Conservation (phyloP, 2,888 invertebrate genomes). For the Sepiola atlantica region DNA sequence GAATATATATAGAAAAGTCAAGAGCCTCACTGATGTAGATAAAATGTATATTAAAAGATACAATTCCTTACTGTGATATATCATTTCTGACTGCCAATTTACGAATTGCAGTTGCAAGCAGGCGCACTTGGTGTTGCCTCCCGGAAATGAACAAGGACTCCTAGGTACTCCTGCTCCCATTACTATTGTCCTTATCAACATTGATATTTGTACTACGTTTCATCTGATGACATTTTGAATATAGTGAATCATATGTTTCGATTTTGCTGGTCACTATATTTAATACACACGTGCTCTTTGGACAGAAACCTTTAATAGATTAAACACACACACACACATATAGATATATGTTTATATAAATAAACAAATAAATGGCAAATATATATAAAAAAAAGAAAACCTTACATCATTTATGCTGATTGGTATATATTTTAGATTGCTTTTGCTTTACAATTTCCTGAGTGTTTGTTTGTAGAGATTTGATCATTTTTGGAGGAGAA, state of each 20-base stretch:
- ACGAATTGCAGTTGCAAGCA: too few relatives aligned
- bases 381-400: not conserved
- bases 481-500: slow-evolving; percentile 7
- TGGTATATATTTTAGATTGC: not conserved
- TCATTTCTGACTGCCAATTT: too few relatives aligned
- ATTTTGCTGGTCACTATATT: not conserved
- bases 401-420: not conserved
- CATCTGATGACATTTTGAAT: not conserved
- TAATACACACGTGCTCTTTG: not conserved
- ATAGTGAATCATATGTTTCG: not conserved
- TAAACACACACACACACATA: not conserved
- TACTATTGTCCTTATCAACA: too few relatives aligned
- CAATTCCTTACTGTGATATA: too few relatives aligned
- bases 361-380: too few relatives aligned
- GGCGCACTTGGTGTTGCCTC: too few relatives aligned
- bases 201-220: too few relatives aligned
- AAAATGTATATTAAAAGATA: too few relatives aligned
- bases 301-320: not conserved
- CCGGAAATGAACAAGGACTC: too few relatives aligned
- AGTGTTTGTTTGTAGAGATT: not conserved
- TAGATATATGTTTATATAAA: too few relatives aligned
- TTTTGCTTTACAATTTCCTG: not conserved
- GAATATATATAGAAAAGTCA: not conserved
- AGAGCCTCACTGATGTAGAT: too few relatives aligned
- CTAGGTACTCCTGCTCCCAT: too few relatives aligned